Evolutionary conservation across 2,797 vertebrate genomes (phyloP), one percentile per base, ranked within the genome.

Genomic region (Enteromius viviparus): DNA sequence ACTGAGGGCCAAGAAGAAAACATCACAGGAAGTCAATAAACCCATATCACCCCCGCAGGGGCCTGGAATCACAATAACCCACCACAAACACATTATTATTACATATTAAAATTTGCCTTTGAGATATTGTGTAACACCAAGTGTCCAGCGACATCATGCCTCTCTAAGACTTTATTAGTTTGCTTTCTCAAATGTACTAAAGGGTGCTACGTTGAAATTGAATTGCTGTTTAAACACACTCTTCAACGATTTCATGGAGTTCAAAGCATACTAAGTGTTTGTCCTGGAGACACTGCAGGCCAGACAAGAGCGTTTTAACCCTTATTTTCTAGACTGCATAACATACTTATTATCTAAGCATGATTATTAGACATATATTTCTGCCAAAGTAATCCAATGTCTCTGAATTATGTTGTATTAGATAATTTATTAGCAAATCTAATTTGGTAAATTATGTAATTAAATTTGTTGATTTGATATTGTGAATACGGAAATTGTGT

Each of bases 1-100:
- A 88, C 75, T 65, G 74, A 88, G 85, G 89, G 90, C 90, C 87
- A 87, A 90, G 89, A 93, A 87, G 91, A 91, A 92, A 92, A 92
- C 90, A 92, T 91, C 90, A 90, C 89, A 92, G 91, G 90, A 92
- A 94, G 93, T 94, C 93, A 94, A 94, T 94, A 94, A 94, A 85
- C 88, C 87, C 84, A 76, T 83, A 88, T 75, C 82, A 65, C 88
- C 88, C 90, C 92, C 92, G 92, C 89, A 91, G 93, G 94, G 91
- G 92, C 89, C 87, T 89, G 89, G 91, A 91, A 89, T 90, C 92
- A 94, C 93, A 93, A 94, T 95, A 94, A 94, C 93, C 91, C 91
- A 92, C 93, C 93, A 92, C 91, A 93, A 93, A 93, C 92, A 91
- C 92, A 94, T 94, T 93, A 94, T 94, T 93, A 94, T 93, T 93